These are phyloP conservation scores for Rhinichthys osculus DNA, from an alignment of 2,797 vertebrate species.

Conservation along the genomic window DNA sequence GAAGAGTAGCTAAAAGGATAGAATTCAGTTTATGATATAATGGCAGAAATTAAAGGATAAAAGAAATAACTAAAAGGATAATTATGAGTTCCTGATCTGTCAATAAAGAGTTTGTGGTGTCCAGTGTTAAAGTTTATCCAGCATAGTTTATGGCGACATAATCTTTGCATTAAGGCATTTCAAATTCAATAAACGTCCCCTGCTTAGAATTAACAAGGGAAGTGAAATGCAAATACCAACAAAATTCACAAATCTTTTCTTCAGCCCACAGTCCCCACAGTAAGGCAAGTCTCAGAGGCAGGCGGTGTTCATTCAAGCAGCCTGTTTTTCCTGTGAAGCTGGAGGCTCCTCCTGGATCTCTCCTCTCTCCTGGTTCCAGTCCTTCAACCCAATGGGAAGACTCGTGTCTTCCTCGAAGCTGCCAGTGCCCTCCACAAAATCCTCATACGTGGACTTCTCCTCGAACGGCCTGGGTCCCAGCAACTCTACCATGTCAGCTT, in stretches of 20 bases:
- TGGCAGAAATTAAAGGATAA: not conserved
- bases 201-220: slow-evolving; percentile 8
- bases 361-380: slow-evolving; percentile 77
- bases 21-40: slow-evolving; percentile 7
- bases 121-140: slow-evolving; percentile 10
- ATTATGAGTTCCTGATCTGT: not conserved
- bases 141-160: not conserved
- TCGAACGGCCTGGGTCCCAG: slow-evolving; percentile 79
- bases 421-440: slow-evolving; percentile 83
- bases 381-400: slow-evolving; percentile 78
- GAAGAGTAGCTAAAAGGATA: slow-evolving; percentile 21
- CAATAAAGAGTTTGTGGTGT: slow-evolving; percentile 14
- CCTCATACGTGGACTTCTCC: slow-evolving; percentile 83
- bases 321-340: slow-evolving; percentile 57
- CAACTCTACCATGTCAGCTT: slow-evolving; percentile 82
- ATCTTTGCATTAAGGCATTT: slow-evolving; percentile 38
- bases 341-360: slow-evolving; percentile 53
- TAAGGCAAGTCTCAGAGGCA: not conserved
- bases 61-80: slow-evolving; percentile 16
- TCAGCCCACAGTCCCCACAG: not conserved
- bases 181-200: slow-evolving; percentile 1
- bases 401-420: slow-evolving; percentile 84
- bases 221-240: slow-evolving; percentile 21
- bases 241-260: not conserved
- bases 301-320: slow-evolving; percentile 10